Percentiles rank a stretch among this genome's conserved stretches.
Conservation (phyloP, 2,888 invertebrate genomes). For the Acanthosoma haemorrhoidale region DNA sequence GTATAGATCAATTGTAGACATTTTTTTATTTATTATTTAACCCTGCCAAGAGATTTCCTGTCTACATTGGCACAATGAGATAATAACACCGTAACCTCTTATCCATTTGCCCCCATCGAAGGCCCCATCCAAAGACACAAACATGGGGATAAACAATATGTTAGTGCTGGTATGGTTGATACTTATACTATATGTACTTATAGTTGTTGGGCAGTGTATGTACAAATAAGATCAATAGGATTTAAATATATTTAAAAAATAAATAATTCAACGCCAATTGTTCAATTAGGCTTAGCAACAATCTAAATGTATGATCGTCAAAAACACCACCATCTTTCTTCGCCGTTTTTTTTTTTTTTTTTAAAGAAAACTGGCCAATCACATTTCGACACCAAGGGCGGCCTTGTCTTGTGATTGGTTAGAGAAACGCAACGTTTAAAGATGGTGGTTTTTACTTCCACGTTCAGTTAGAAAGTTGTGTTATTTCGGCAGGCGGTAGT, state of each 20-base stretch:
- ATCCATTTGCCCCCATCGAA: neutral
- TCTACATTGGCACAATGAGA: neutral
- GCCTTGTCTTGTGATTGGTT: conserved; percentile 6
- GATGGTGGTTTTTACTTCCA: conserved; percentile 1
- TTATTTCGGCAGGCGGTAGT: neutral
- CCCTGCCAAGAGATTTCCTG: neutral
- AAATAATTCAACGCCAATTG: no score
- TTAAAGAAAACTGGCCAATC: neutral
- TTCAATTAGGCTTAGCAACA: no score
- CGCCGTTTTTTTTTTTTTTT: neutral
- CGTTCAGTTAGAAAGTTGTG: neutral
- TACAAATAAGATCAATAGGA: no score
- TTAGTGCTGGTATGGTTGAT: no score
- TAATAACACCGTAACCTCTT: neutral
- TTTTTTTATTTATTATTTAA: neutral
- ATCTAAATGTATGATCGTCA: no score
- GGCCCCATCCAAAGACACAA: neutral
- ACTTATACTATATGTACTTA: no score
- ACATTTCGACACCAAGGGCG: neutral
- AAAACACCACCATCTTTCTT: neutral
- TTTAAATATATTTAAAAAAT: no score
- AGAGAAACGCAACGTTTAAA: neutral
- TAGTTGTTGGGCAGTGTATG: no score
- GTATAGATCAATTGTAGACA: no score
- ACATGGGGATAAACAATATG: no score